Conservation (phyloP, 2,888 invertebrate species). For the Aradus depressus region DNA sequence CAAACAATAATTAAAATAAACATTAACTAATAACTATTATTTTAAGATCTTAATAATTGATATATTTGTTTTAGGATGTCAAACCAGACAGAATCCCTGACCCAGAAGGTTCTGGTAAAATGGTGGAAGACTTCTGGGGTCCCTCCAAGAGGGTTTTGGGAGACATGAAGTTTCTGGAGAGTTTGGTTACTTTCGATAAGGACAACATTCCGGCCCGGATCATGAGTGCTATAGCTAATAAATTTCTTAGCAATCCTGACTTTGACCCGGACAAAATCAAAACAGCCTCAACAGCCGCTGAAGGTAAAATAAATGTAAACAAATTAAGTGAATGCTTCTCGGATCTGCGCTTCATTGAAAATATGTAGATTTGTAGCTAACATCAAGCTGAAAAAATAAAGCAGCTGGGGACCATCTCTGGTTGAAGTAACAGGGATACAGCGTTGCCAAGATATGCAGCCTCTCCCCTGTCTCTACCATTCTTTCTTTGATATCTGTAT, state of each 20-base stretch:
- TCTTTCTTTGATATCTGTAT: too few species aligned
- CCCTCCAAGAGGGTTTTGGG: slow-evolving; percentile 77
- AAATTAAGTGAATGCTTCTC: too few species aligned
- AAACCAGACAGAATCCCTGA: slow-evolving; percentile 81
- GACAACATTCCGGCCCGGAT: slow-evolving; percentile 78
- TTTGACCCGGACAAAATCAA: slow-evolving; percentile 88
- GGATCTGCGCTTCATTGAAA: too few species aligned
- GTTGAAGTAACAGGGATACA: too few species aligned
- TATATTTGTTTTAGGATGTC: slow-evolving; percentile 47
- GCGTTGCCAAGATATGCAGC: too few species aligned
- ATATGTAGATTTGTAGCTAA: too few species aligned
- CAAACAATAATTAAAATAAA: too few species aligned
- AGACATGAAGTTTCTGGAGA: slow-evolving; percentile 85
- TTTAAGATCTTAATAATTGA: background rate
- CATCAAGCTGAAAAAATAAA: too few species aligned
- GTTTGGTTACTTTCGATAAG: slow-evolving; percentile 77
- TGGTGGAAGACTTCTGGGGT: slow-evolving; percentile 87
- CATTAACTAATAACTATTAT: too few species aligned
- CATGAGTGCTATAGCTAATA: slow-evolving; percentile 72
- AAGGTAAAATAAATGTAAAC: slow-evolving; percentile 45
- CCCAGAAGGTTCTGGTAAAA: slow-evolving; percentile 66
- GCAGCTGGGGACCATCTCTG: too few species aligned
- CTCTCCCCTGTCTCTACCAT: too few species aligned
- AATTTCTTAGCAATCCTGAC: slow-evolving; percentile 69
- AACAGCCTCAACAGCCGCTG: slow-evolving; percentile 76